These are phyloP conservation scores for Acanthosepion esculentum DNA, from an alignment of 2,888 invertebrate species.

Conservation along the genomic window DNA sequence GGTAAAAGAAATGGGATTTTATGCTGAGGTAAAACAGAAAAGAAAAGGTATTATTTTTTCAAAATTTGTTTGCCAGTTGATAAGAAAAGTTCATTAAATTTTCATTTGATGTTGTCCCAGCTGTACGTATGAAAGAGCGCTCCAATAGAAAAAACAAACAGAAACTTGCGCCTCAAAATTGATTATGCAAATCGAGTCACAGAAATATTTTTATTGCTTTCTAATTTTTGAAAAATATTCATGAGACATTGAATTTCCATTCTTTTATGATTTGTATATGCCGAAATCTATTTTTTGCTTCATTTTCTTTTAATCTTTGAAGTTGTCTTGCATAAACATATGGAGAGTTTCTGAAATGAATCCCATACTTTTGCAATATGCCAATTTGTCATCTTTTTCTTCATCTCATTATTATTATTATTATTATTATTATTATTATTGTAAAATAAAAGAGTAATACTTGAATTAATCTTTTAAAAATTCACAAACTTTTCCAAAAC, in stretches of 20 bases:
- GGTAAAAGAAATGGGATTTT: no score
- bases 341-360: neutral
- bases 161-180: neutral
- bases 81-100: conserved; percentile 14
- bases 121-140: neutral
- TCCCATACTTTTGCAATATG: neutral
- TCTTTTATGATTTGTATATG: neutral
- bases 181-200: neutral
- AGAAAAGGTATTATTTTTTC: neutral
- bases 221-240: neutral
- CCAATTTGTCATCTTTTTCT: neutral
- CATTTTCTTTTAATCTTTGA: neutral
- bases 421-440: neutral
- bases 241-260: neutral
- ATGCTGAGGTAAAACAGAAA: no score
- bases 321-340: neutral
- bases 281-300: neutral
- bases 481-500: neutral
- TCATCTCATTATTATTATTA: neutral
- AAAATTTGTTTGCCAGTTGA: neutral
- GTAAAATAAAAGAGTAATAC: no score
- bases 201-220: neutral
- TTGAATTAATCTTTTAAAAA: neutral
- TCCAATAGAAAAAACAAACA: neutral
- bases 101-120: neutral